Evolutionary conservation across 2,888 invertebrate genomes (phyloP).

Genomic region (Pemphredon lugubris): DNA sequence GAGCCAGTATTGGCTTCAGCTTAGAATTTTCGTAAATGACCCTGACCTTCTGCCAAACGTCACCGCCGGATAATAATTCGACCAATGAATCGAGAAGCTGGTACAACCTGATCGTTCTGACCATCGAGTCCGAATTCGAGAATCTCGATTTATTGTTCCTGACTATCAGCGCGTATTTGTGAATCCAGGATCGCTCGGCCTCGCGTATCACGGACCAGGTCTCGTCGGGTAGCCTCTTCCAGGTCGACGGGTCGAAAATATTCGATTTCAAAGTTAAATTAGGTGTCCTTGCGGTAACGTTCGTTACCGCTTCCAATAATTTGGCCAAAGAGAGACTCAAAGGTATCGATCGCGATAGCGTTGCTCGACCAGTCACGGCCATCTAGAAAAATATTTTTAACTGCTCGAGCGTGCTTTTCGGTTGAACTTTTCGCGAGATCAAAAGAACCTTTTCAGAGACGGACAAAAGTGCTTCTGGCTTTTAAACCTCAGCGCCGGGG

Average conservation of each 20-base stretch:
- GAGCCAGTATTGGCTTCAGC: slow-evolving; percentile 65
- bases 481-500: no score
- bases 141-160: neutral
- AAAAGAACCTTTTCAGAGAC: no score
- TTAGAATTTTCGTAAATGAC: slow-evolving; percentile 67
- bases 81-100: slow-evolving; percentile 57
- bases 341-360: slow-evolving; percentile 48
- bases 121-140: neutral
- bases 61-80: slow-evolving; percentile 71
- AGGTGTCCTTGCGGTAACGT: slow-evolving; percentile 35
- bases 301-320: slow-evolving; percentile 60
- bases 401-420: no score
- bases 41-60: slow-evolving; percentile 73
- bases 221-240: slow-evolving; percentile 68
- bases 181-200: slow-evolving; percentile 67
- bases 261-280: slow-evolving; percentile 62
- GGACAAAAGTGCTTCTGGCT: no score
- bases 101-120: slow-evolving; percentile 34
- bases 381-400: no score
- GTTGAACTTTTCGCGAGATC: no score
- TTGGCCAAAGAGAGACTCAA: slow-evolving; percentile 60
- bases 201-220: slow-evolving; percentile 56
- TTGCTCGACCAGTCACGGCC: slow-evolving; percentile 35
- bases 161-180: slow-evolving; percentile 20
- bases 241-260: slow-evolving; percentile 71